Base-by-base conservation (phyloP, 2,113 vertebrate species). In the Microtus richardsoni region DNA sequence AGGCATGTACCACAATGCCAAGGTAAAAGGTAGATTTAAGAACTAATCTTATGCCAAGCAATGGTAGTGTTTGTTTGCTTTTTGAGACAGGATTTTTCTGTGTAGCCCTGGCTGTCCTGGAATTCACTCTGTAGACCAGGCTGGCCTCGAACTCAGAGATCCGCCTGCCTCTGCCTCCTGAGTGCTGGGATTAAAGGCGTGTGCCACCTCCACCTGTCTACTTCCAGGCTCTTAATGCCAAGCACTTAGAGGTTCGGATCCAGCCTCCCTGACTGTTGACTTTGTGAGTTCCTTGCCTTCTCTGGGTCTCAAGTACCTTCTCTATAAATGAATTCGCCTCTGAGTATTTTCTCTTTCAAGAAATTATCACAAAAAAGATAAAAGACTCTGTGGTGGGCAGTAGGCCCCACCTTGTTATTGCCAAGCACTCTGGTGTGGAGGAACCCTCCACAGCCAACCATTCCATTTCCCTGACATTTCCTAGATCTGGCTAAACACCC, bases 361-460 rank as follows among this genome's bases (percentile, higher is more conserved):
- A 47, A 68, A 87, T 74, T 92, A 74, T 44, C 64, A 54, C 44
- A 92, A 78, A 89, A 78, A 86, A 92, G 62, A 58, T 7, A n/a
- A 10, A 58, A 39, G 21, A 2, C 24, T 41, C 30, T 36, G 49
- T 5, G 8, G 86, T 58, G 30, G 41, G 44, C 14, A 86, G 44
- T 93, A 77, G 62, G 92, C 30, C n/a, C n/a, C 39, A 10, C 19
- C 22, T 66, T 47, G 14, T 19, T 19, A 58, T 58, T 89, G 71
- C 21, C 52, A 30, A n/a, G 62, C 17, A 41, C 26, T 49, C 88
- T 73, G 14, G 44, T 44, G 47, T 91, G 8, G 64, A 71, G 70
- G 70, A 33, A 24, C 26, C 77, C 30, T 89, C 70, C 1, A 8
- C 70, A 66, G 41, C 19, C 39, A 94, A 49, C 13, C 30, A 47